These are phyloP conservation scores for Grallaria varia DNA, from an alignment of 2,113 vertebrate genomes.

Conservation along the genomic window DNA sequence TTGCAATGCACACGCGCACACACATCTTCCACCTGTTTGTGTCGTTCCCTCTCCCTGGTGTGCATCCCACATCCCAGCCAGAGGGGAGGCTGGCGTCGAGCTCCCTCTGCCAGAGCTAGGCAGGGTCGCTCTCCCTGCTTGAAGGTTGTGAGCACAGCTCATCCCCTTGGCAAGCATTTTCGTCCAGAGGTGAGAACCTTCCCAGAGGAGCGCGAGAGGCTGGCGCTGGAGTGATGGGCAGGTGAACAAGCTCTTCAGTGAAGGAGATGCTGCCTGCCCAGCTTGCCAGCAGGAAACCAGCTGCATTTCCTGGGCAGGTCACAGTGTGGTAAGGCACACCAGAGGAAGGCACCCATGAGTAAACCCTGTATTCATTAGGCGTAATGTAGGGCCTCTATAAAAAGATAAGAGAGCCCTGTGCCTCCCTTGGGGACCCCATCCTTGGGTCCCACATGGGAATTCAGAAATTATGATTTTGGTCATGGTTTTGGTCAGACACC, in stretches of 20 bases:
- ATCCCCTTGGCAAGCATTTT: background rate
- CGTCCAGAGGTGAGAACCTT: background rate
- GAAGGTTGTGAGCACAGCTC: background rate
- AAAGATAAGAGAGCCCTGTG: background rate
- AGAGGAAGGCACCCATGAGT: background rate
- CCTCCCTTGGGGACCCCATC: background rate
- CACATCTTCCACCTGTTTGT: background rate
- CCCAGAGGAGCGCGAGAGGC: background rate
- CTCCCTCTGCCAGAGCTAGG: accelerated
- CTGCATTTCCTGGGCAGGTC: constrained; percentile 38
- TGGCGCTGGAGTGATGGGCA: background rate
- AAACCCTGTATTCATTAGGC: background rate
- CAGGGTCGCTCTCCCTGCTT: accelerated
- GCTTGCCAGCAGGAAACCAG: constrained; percentile 25
- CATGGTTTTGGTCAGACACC: background rate
- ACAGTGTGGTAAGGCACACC: accelerated
- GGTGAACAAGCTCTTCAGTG: background rate
- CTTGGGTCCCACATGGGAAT: accelerated
- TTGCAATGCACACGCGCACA: background rate
- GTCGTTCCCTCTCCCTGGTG: background rate
- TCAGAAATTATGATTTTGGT: background rate
- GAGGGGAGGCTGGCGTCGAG: accelerated
- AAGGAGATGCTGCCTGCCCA: background rate
- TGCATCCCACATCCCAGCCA: background rate
- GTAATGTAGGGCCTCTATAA: accelerated